Percentiles rank a stretch among this genome's conserved stretches.
phyloP scores from a whole-genome alignment of 2,888 invertebrate genomes.

The Patella pellucida region DNA sequence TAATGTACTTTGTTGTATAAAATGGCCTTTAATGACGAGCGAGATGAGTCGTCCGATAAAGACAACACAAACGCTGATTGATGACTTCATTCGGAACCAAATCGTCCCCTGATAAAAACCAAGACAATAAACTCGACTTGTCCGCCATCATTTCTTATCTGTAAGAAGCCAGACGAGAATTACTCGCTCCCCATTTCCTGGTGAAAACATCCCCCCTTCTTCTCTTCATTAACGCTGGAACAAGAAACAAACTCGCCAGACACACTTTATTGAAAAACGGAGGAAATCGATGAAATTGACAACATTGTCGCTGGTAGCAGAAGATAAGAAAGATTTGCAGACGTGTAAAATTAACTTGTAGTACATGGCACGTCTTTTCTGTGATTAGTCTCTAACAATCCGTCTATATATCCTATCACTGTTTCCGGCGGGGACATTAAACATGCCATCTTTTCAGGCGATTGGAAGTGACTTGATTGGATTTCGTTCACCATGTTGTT shows the following conservation, averaged over 20 bases:
- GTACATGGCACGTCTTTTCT: slow-evolving; percentile 35
- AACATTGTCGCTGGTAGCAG: slow-evolving; percentile 30
- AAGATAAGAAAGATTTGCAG: slow-evolving; percentile 38
- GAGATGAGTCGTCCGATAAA: slow-evolving; percentile 18
- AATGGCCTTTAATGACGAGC: slow-evolving; percentile 20
- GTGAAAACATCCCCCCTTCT: slow-evolving; percentile 20
- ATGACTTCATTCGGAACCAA: slow-evolving; percentile 13
- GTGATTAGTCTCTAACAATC: slow-evolving; percentile 27
- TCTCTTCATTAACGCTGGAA: slow-evolving; percentile 13
- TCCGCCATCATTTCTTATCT: slow-evolving; percentile 10
- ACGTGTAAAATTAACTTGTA: slow-evolving; percentile 38
- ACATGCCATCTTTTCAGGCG: background rate
- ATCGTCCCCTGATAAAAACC: slow-evolving; percentile 20
- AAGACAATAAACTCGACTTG: slow-evolving; percentile 17
- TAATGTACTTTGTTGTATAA: slow-evolving; percentile 25
- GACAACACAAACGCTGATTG: slow-evolving; percentile 16
- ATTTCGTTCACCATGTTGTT: slow-evolving; percentile 10
- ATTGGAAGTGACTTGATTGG: slow-evolving; percentile 9
- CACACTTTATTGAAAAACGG: slow-evolving; percentile 9
- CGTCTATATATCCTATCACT: slow-evolving; percentile 12
- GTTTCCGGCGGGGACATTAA: slow-evolving; percentile 10
- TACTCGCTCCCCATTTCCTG: slow-evolving; percentile 19
- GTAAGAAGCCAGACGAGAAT: slow-evolving; percentile 14
- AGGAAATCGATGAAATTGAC: slow-evolving; percentile 12
- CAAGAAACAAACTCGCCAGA: slow-evolving; percentile 9